Evolutionary conservation across 2,797 vertebrate species (phyloP), one percentile per base, ranked within the genome.

Genomic region (Anguilla marmorata): DNA sequence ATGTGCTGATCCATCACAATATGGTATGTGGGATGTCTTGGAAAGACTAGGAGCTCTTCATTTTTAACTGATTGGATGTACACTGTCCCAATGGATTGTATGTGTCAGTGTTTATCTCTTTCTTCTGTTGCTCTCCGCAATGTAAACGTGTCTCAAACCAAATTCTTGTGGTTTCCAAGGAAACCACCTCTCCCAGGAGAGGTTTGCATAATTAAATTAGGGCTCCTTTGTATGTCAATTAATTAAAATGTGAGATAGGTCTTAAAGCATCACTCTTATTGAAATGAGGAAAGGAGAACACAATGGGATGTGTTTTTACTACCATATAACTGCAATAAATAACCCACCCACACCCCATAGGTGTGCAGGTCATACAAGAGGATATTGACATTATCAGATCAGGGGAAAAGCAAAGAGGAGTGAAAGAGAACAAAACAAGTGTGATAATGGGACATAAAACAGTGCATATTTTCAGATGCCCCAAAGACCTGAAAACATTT

Each of bases 171-270:
- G 93, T 96, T 96, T 96, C 95, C 95, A 95, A 91, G 93, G 95
- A 95, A 95, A 96, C 94, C 93, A 93, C 93, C 94, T 94, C 94
- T 96, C 94, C 94, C 96, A 86, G 89, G 94, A 95, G 96, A 96
- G 94, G 94, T 95, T 92, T 95, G 93, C 92, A 95, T 96, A 96
- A 96, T 96, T 96, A 94, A 97, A 97, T 96, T 96, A 96, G 93
- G 93, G 93, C 91, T 94, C 94, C 95, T 96, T 96, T 96, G 94
- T 92, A 92, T 96, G 95, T 96, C 96, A 96, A 96, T 96, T 96
- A 96, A 96, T 96, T 97, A 96, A 95, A 93, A 88, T 94, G 94
- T 94, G 89, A 90, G 91, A 92, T 92, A 90, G 91, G 89, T 91
- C 90, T 91, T 92, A 90, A 91, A 90, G 91, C 87, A 88, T 87